A percentile compares a stretch with the other conserved stretches of the same genome.
Evolutionary conservation across 2,888 invertebrate genomes (phyloP).

Genomic region (Ariolimax columbianus): DNA sequence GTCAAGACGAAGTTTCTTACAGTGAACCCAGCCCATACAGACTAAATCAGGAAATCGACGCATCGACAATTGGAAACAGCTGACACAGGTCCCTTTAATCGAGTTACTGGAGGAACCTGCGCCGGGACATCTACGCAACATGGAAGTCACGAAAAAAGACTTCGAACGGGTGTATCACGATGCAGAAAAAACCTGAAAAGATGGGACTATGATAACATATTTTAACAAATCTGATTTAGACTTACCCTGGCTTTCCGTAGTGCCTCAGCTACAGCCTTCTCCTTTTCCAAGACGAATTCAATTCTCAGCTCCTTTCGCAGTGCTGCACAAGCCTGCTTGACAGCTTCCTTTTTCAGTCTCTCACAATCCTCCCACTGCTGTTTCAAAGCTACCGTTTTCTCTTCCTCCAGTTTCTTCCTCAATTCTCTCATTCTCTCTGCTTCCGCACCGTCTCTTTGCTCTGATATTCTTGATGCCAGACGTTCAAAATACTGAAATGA

Average conservation of each 20-base stretch:
- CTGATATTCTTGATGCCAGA: constrained; percentile 67
- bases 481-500: constrained; percentile 68
- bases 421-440: constrained; percentile 70
- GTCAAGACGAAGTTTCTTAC: no score
- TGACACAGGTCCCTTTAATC: no score
- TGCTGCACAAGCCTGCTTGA: constrained; percentile 68
- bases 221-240: neutral
- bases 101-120: no score
- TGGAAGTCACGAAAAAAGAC: no score
- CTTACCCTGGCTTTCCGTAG: constrained; percentile 69
- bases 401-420: constrained; percentile 64
- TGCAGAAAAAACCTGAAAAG: no score
- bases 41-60: no score
- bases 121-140: no score
- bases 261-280: constrained; percentile 69
- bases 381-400: constrained; percentile 69
- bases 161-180: no score
- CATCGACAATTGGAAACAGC: no score
- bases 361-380: constrained; percentile 72
- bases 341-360: constrained; percentile 65
- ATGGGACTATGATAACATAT: no score
- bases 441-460: constrained; percentile 71
- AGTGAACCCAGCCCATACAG: no score
- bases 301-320: constrained; percentile 62
- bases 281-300: constrained; percentile 70